A percentile compares a stretch with the other conserved stretches of the same genome.
These are phyloP conservation scores for Daphoenositta chrysoptera DNA, from an alignment of 2,113 vertebrate species.

Conservation along the genomic window DNA sequence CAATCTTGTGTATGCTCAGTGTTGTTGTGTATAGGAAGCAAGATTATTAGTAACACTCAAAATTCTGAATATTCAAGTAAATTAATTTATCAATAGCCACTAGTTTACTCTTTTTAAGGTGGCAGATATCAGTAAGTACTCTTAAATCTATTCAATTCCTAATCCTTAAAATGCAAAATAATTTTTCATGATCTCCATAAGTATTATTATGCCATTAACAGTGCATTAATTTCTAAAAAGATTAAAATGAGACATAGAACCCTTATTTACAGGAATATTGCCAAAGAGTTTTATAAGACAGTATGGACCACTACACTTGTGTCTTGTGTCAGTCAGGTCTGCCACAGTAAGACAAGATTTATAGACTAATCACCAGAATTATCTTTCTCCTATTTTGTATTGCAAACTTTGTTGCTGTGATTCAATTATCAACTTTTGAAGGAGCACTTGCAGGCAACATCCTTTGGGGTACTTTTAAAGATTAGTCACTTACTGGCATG, in stretches of 20 bases:
- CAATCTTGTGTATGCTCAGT: not conserved
- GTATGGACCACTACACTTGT: not conserved
- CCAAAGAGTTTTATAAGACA: not conserved
- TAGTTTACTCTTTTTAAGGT: not conserved
- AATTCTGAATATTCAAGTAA: not conserved
- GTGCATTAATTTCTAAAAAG: not conserved
- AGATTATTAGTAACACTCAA: rapidly evolving
- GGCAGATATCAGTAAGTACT: not conserved
- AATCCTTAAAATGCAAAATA: not conserved
- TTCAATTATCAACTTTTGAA: not conserved
- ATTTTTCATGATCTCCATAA: not conserved
- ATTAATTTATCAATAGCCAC: not conserved
- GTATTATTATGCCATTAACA: not conserved
- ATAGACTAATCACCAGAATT: not conserved
- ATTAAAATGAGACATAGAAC: not conserved
- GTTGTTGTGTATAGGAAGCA: rapidly evolving
- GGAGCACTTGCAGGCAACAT: not conserved
- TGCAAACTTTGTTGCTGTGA: not conserved
- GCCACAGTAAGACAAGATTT: not conserved
- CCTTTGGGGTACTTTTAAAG: not conserved
- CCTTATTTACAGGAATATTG: not conserved
- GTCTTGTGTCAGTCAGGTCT: not conserved
- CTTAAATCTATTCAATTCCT: not conserved
- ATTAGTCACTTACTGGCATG: not conserved
- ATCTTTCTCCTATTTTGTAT: not conserved